Evolutionary conservation across 2,888 invertebrate genomes (phyloP), one percentile per base, ranked within the genome.

Genomic region (Harpagoxenus sublaevis): DNA sequence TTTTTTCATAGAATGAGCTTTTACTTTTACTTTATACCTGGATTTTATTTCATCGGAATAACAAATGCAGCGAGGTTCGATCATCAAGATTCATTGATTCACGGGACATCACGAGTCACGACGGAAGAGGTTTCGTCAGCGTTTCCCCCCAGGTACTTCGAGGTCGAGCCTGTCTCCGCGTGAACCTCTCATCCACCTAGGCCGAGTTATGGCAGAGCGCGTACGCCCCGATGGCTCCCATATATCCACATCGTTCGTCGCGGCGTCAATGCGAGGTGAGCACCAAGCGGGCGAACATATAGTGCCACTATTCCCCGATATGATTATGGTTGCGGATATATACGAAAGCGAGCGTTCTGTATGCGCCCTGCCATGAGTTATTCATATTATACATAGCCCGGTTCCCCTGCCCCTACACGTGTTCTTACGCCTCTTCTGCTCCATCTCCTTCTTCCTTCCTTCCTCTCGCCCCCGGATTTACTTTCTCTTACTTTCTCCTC

Each of bases 351-450:
- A 82, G 87, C 71, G 28, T 70, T 83, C 78, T 84, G 51, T 53
- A 23, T 55, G 66, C 78, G 53, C 63, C 78, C 51, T 71, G 82
- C n/a, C 84, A 90, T 90, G 88, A 73, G 81, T 90, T 90, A 90
- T 90, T 90, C 90, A 90, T 90, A 79, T 83, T 66, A 85, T 77
- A 83, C 51, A 65, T 53, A 75, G 81, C 75, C 45, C 73, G 75
- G 79, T 83, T 81, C 55, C 84, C 55, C 84, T 84, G 84, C 84
- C 86, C 77, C 71, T 89, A 89, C 87, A 86, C 86, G 82, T 86
- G 88, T 90, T 89, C 86, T 88, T 88, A 89, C 87, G 83, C 86
- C 66, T 53, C 71, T 79, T 79, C 12, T 70, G 42, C n/a, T 6
- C 23, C 53, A 53, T 77, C n/a, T 45, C n/a, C 62, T 35, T 55